These are phyloP conservation scores for Lithophane socia DNA, from an alignment of 2,888 invertebrate species.

Conservation along the genomic window DNA sequence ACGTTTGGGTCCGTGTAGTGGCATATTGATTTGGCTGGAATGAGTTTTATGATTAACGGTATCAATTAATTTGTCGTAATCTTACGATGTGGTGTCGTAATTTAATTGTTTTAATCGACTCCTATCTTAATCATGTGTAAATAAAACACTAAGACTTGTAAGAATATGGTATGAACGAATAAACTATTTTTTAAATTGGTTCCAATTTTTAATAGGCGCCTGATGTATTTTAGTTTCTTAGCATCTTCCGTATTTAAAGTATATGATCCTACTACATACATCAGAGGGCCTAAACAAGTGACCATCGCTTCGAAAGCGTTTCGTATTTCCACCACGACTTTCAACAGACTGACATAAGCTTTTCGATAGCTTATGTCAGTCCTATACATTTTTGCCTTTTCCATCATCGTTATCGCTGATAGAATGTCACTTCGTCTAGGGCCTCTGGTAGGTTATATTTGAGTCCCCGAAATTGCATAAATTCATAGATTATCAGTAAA, in stretches of 20 bases:
- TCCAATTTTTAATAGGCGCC: background rate
- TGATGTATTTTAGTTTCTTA: background rate
- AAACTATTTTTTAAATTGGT: background rate
- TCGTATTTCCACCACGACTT: too few species aligned
- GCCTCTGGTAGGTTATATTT: background rate
- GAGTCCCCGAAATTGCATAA: background rate
- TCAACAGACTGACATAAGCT: too few species aligned
- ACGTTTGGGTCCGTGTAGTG: constrained; percentile 90
- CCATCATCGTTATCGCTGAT: too few species aligned
- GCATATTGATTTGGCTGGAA: constrained; percentile 81
- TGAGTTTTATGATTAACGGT: background rate
- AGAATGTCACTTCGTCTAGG: too few species aligned
- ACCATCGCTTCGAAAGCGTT: too few species aligned
- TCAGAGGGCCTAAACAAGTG: too few species aligned
- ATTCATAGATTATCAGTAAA: background rate
- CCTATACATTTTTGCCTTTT: too few species aligned
- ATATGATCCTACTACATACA: background rate
- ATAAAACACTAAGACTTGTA: background rate
- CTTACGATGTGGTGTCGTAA: background rate
- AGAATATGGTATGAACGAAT: background rate
- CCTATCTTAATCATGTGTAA: background rate
- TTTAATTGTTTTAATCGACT: background rate
- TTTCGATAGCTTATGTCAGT: too few species aligned
- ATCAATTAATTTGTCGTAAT: background rate
- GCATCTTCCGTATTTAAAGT: background rate